phyloP scores from a whole-genome alignment of 1,140 invertebrate species.

The Bradynema listronoti region DNA sequence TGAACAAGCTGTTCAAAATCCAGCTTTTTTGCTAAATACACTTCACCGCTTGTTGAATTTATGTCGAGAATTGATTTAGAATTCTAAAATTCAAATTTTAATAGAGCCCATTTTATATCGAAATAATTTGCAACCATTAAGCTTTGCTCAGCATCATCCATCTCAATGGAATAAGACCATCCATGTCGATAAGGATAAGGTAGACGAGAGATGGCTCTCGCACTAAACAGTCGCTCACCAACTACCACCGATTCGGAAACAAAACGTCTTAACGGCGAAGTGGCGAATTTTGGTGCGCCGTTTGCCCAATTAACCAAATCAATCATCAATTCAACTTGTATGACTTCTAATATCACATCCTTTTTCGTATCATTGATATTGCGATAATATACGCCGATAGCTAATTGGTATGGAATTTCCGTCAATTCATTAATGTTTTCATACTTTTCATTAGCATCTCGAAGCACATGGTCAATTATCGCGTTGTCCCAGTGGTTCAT shows the following conservation, averaged over 20 bases:
- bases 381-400: no score
- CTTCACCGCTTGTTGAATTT: slow-evolving; percentile 35
- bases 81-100: slow-evolving; percentile 9
- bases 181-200: not conserved
- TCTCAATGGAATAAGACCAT: not conserved
- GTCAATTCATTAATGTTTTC: no score
- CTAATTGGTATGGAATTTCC: no score
- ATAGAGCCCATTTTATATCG: not conserved
- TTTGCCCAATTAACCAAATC: slow-evolving; percentile 25
- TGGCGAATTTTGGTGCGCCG: slow-evolving; percentile 22
- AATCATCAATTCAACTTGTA: no score
- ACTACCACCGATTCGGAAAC: slow-evolving; percentile 16
- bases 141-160: not conserved
- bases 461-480: no score
- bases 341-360: no score
- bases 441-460: no score
- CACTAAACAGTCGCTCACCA: slow-evolving; percentile 15
- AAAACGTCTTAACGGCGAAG: slow-evolving; percentile 28
- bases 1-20: slow-evolving; percentile 10
- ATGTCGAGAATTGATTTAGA: slow-evolving; percentile 54
- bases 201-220: slow-evolving; percentile 18
- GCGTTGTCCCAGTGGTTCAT: slow-evolving; percentile 39
- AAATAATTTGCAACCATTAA: no score
- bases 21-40: slow-evolving; percentile 13
- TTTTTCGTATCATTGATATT: no score